phyloP scores from a whole-genome alignment of 1,140 invertebrate species.

The Drosophila novamexicana region DNA sequence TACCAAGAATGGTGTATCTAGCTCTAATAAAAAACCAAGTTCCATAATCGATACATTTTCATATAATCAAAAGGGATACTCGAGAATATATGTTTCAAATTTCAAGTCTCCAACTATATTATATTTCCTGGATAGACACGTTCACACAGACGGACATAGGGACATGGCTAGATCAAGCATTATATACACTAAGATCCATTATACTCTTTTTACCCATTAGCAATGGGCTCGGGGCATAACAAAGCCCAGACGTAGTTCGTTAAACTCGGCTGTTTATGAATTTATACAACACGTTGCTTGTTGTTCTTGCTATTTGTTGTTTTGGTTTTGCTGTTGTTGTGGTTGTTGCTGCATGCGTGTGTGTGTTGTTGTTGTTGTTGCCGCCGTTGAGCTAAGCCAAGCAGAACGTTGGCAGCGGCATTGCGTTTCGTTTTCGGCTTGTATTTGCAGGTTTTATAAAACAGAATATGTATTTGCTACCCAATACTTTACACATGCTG shows the following conservation, averaged over 20 bases:
- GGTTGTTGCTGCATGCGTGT: background rate
- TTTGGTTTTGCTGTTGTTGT: too few relatives aligned
- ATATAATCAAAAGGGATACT: too few relatives aligned
- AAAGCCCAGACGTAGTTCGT: conserved; percentile 68
- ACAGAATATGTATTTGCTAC: conserved; percentile 44
- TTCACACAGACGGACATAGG: too few relatives aligned
- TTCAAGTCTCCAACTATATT: too few relatives aligned
- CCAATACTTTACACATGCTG: background rate
- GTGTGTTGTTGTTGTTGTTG: conserved; percentile 19
- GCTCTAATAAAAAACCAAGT: too few relatives aligned
- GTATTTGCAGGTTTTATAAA: conserved; percentile 66
- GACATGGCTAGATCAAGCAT: too few relatives aligned
- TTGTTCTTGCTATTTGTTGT: conserved; percentile 12
- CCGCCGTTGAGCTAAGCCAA: conserved; percentile 60
- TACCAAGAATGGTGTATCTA: too few relatives aligned
- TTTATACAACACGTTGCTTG: conserved; percentile 57
- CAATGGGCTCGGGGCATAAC: background rate
- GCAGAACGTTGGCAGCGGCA: conserved; percentile 62
- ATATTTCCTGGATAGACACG: too few relatives aligned
- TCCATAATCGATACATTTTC: too few relatives aligned
- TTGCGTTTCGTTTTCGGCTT: conserved; percentile 57
- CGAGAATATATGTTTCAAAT: too few relatives aligned
- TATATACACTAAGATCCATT: too few relatives aligned
- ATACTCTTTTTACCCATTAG: too few relatives aligned
- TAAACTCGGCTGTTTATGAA: conserved; percentile 74